Evolutionary conservation across 2,888 invertebrate species (phyloP).

Genomic region (Chalcosyrphus nemorum): DNA sequence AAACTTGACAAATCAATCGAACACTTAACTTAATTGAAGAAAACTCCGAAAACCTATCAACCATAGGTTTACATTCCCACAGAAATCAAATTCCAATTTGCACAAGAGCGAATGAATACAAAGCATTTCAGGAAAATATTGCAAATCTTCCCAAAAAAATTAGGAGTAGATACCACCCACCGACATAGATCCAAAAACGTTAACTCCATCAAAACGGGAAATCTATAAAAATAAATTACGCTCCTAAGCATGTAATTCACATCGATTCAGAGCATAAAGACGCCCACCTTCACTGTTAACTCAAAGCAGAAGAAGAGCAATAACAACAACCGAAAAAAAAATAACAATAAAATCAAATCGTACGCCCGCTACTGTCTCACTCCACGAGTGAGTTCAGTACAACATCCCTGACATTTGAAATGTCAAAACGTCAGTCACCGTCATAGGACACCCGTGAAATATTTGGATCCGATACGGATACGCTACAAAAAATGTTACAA

Average conservation of each 20-base stretch:
- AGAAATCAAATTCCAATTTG: background rate
- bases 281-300: conserved; percentile 5
- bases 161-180: background rate
- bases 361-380: background rate
- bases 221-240: conserved; percentile 40
- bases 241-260: conserved; percentile 2
- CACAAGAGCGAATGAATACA: background rate
- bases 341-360: conserved; percentile 48
- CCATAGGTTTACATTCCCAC: background rate
- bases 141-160: background rate
- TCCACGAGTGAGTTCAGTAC: too few species aligned
- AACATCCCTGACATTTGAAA: conserved; percentile 21
- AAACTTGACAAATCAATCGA: background rate
- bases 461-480: conserved; percentile 54
- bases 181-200: background rate
- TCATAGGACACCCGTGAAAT: conserved; percentile 66
- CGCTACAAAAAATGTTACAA: conserved; percentile 24
- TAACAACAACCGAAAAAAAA: conserved; percentile 4
- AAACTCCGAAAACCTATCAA: background rate
- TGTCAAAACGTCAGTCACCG: conserved; percentile 62
- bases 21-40: too few species aligned
- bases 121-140: background rate
- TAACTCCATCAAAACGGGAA: conserved; percentile 12
- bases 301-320: background rate
- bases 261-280: conserved; percentile 1